A percentile compares a stretch with the other conserved stretches of the same genome.
phyloP scores from a whole-genome alignment of 2,797 vertebrate species.

The Clangula hyemalis region DNA sequence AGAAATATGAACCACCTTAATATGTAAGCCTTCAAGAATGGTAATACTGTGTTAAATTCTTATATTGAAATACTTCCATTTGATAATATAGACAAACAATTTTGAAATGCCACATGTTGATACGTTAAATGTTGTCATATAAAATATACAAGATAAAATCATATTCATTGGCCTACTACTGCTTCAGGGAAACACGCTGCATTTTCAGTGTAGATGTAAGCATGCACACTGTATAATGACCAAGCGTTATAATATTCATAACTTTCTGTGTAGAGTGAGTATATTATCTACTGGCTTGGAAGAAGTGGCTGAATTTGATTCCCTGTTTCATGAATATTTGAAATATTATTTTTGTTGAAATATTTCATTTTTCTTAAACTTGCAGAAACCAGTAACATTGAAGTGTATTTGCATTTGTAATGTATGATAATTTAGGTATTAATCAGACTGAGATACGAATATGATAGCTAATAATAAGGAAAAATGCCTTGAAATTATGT shows the following conservation, averaged over 20 bases:
- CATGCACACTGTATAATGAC: neutral
- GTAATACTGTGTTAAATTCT: neutral
- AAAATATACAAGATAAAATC: neutral
- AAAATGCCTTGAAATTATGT: neutral
- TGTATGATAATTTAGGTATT: neutral
- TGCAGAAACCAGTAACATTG: too few relatives aligned
- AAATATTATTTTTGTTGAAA: neutral
- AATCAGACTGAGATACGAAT: neutral
- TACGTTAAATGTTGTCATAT: too few relatives aligned
- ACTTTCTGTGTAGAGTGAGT: neutral
- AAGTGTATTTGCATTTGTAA: neutral
- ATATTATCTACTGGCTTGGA: neutral
- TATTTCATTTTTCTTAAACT: neutral
- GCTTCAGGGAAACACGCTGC: neutral
- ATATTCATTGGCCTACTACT: neutral
- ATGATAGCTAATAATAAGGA: neutral
- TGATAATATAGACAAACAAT: neutral
- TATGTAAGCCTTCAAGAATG: rapidly evolving
- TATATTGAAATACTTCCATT: neutral
- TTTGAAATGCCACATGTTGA: too few relatives aligned
- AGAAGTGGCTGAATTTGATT: neutral
- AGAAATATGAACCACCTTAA: neutral
- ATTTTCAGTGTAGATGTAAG: neutral
- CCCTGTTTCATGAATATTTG: neutral
- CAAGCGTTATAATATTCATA: neutral